phyloP scores from a whole-genome alignment of 2,113 vertebrate species.

The Agelaius tricolor region DNA sequence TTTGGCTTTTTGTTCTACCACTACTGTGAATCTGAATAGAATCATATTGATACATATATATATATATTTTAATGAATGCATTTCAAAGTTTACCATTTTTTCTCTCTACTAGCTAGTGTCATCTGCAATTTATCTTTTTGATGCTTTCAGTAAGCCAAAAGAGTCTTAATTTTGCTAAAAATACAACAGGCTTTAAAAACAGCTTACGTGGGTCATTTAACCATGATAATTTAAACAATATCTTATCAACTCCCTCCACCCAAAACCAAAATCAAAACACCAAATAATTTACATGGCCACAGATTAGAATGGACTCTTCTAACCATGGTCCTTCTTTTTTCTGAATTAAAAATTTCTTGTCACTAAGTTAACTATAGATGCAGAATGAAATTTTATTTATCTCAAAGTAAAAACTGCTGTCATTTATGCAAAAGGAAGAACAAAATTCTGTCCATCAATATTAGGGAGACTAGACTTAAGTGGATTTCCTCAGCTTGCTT shows the following conservation, averaged over 20 bases:
- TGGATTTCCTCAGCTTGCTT: not conserved
- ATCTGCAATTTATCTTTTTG: not conserved
- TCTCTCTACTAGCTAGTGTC: not conserved
- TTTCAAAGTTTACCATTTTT: not conserved
- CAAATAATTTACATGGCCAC: not conserved
- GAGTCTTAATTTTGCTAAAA: not conserved
- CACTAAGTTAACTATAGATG: not conserved
- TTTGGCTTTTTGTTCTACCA: not conserved
- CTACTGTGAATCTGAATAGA: not conserved
- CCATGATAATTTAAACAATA: not conserved
- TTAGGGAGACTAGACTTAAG: not conserved
- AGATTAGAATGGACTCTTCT: not conserved
- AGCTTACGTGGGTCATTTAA: not conserved
- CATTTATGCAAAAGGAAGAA: not conserved
- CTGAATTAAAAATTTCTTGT: not conserved
- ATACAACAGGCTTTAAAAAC: not conserved
- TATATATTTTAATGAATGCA: not conserved
- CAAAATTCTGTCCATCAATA: not conserved
- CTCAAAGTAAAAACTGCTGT: not conserved
- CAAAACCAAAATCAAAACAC: not conserved
- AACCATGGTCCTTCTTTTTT: not conserved
- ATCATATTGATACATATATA: not conserved
- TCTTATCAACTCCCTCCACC: accelerated
- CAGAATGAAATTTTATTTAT: not conserved
- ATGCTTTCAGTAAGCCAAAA: not conserved